A percentile compares a stretch with the other conserved stretches of the same genome.
These are phyloP conservation scores for Fragum fragum DNA, from an alignment of 2,888 invertebrate species.

Conservation along the genomic window DNA sequence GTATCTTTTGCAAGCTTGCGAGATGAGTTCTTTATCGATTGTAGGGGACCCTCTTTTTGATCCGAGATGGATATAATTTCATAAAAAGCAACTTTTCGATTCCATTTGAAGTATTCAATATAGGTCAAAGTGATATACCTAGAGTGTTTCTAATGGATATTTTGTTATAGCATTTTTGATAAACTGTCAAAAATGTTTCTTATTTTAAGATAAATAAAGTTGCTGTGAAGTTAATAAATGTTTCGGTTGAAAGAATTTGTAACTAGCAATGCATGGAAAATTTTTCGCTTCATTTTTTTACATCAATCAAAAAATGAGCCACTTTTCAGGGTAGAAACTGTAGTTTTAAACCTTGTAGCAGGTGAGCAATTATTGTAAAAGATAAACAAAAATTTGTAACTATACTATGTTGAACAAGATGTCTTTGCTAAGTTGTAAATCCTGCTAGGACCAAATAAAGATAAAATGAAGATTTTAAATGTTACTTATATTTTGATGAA, in stretches of 20 bases:
- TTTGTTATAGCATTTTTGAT: conserved; percentile 6
- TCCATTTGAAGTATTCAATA: conserved; percentile 25
- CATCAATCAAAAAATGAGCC: background rate
- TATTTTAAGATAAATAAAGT: conserved; percentile 16
- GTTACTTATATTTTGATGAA: conserved; percentile 20
- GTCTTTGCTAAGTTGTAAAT: conserved; percentile 11
- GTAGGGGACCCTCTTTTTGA: conserved; percentile 7
- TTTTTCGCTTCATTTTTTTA: conserved; percentile 18
- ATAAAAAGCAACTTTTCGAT: conserved; percentile 19
- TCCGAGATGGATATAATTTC: conserved; percentile 14
- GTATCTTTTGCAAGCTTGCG: conserved; percentile 17
- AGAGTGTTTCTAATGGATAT: conserved; percentile 20
- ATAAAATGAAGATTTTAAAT: conserved; percentile 11
- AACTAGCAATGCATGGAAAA: conserved; percentile 22
- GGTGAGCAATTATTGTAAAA: conserved; percentile 49
- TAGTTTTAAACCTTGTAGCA: conserved; percentile 39
- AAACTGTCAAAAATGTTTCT: conserved; percentile 24
- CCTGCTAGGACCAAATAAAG: conserved; percentile 38
- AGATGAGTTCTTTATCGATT: conserved; percentile 4
- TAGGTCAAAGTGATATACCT: background rate
- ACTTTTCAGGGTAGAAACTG: conserved; percentile 36
- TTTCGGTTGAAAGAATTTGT: conserved; percentile 24
- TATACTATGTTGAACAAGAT: background rate
- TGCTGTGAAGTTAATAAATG: conserved; percentile 17
- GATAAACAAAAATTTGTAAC: background rate